Percentiles rank a stretch among this genome's conserved stretches.
phyloP scores from a whole-genome alignment of 2,888 invertebrate genomes.

The Synergus laeviventris region DNA sequence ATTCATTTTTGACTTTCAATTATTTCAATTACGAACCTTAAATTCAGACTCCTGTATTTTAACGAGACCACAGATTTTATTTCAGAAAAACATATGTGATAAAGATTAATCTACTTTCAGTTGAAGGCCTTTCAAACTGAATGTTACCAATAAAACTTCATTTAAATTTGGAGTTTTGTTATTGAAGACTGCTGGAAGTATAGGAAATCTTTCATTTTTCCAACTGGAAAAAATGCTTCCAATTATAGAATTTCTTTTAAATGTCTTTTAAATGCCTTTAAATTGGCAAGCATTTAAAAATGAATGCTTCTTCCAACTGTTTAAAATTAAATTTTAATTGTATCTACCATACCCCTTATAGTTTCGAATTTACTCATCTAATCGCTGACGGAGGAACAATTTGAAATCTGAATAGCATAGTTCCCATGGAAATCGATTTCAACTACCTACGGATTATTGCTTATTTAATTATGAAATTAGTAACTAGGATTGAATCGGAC shows the following conservation, averaged over 20 bases:
- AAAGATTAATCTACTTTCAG: not conserved
- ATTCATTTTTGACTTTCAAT: not conserved
- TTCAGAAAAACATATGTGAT: not conserved
- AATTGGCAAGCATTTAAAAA: no score
- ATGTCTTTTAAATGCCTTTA: no score
- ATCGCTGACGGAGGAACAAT: not conserved
- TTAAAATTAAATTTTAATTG: no score
- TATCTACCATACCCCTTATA: not conserved
- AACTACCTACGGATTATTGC: slow-evolving; percentile 22
- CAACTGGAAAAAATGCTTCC: no score
- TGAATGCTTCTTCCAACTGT: no score
- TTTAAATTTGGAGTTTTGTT: not conserved
- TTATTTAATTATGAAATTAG: slow-evolving; percentile 36
- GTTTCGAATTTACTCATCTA: not conserved
- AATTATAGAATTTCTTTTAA: no score
- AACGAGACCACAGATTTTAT: not conserved
- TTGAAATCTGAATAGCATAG: not conserved
- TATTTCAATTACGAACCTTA: not conserved
- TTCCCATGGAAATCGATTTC: slow-evolving; percentile 17
- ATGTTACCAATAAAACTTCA: not conserved
- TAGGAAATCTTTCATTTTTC: no score
- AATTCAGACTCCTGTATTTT: not conserved
- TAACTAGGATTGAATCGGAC: slow-evolving; percentile 8
- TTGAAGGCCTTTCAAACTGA: not conserved
- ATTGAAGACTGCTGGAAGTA: not conserved